Percentiles rank a stretch among this genome's conserved stretches.
Conservation (phyloP, 1,140 invertebrate species). For the Drusus annulatus region DNA sequence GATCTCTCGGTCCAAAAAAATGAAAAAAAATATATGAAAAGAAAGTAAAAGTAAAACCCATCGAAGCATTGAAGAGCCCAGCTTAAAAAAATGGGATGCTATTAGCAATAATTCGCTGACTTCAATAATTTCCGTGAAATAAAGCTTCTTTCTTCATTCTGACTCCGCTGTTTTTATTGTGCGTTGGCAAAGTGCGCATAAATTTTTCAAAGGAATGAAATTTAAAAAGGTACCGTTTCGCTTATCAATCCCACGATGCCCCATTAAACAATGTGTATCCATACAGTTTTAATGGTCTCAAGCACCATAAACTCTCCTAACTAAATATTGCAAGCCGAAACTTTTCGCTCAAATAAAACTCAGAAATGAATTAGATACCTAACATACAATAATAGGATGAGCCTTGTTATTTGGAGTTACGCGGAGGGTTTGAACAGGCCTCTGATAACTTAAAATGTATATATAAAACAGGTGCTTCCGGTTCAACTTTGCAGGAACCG, state of each 20-base stretch:
- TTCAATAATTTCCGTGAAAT: background rate
- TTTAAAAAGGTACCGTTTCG: slow-evolving; percentile 26
- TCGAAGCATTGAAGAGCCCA: background rate
- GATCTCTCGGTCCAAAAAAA: no score
- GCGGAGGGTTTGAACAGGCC: no score
- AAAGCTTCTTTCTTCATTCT: background rate
- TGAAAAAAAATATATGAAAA: background rate
- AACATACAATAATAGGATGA: background rate
- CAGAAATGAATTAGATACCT: slow-evolving; percentile 25
- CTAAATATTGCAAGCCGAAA: slow-evolving; percentile 35
- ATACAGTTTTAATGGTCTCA: slow-evolving; percentile 19
- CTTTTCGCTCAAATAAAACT: slow-evolving; percentile 35
- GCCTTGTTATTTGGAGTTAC: slow-evolving; percentile 1
- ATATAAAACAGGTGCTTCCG: no score
- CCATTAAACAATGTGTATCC: slow-evolving; percentile 41
- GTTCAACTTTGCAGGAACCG: no score
- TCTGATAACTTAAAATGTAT: no score
- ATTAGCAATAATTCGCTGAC: background rate
- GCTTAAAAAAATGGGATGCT: background rate
- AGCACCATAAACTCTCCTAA: slow-evolving; percentile 27
- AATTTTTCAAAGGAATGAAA: slow-evolving; percentile 29
- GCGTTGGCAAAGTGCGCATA: slow-evolving; percentile 1
- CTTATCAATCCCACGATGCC: slow-evolving; percentile 35
- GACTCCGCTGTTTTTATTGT: background rate
- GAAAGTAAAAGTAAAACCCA: background rate